These are phyloP conservation scores for Eutrigla gurnardus DNA, from an alignment of 2,797 vertebrate species.

Conservation along the genomic window DNA sequence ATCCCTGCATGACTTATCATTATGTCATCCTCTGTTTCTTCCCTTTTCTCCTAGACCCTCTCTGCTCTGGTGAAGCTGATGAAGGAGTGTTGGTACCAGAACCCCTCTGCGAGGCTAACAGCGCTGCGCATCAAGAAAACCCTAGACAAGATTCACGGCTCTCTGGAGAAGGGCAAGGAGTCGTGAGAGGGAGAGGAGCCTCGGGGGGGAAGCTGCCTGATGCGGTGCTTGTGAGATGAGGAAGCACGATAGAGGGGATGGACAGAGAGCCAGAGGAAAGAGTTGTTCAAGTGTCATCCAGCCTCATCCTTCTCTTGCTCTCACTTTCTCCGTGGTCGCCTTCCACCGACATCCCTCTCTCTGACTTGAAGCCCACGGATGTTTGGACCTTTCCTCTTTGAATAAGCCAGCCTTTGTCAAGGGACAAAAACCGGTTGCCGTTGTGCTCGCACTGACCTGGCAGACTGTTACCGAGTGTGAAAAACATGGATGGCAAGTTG, in stretches of 20 bases:
- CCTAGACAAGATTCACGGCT: constrained; percentile 88
- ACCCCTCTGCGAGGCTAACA: constrained; percentile 87
- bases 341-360: constrained; percentile 50
- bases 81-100: constrained; percentile 91
- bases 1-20: background rate
- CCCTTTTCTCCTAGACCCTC: constrained; percentile 76
- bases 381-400: constrained; percentile 33
- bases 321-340: constrained; percentile 53
- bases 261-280: constrained; percentile 31
- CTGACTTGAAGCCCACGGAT: constrained; percentile 48
- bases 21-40: constrained; percentile 1
- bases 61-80: constrained; percentile 88
- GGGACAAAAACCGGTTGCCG: constrained; percentile 41
- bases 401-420: constrained; percentile 42
- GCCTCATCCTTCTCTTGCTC: constrained; percentile 50
- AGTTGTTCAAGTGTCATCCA: constrained; percentile 36
- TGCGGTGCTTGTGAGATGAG: constrained; percentile 1
- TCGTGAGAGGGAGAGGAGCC: constrained; percentile 73
- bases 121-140: constrained; percentile 90
- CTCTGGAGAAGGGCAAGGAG: constrained; percentile 86
- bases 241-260: background rate
- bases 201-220: constrained; percentile 30
- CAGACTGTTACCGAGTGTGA: constrained; percentile 65
- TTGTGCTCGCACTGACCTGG: constrained; percentile 42
- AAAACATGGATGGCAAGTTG: constrained; percentile 35